A percentile compares a stretch with the other conserved stretches of the same genome.
phyloP scores from a whole-genome alignment of 2,797 vertebrate species.

The Lacerta agilis region DNA sequence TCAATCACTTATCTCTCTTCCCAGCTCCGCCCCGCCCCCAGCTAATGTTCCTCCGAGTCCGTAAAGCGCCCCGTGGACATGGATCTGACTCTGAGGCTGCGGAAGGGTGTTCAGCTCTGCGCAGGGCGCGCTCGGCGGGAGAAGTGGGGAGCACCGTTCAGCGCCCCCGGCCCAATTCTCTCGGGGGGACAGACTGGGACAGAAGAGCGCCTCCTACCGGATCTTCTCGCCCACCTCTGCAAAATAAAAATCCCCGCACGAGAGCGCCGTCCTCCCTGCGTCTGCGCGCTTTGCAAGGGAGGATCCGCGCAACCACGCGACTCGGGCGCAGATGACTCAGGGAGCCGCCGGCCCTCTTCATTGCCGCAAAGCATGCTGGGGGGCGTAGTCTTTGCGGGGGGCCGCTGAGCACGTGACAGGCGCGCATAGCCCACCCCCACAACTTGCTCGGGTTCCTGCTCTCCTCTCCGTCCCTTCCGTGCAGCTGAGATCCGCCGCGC shows the following conservation, averaged over 20 bases:
- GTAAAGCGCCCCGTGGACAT: no score
- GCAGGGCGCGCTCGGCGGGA: no score
- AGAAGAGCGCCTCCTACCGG: no score
- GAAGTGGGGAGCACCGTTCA: no score
- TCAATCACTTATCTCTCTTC: no score
- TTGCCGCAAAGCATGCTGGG: background rate
- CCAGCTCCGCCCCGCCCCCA: no score
- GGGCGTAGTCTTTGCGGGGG: background rate
- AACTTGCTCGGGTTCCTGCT: slow-evolving; percentile 13
- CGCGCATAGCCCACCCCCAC: background rate
- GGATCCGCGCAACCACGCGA: background rate
- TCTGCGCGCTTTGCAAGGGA: background rate
- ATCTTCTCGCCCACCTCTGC: no score
- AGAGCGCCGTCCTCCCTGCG: background rate
- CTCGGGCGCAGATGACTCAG: background rate
- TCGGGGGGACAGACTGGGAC: no score
- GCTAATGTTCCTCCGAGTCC: no score
- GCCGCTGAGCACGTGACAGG: background rate
- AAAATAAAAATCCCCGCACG: background rate
- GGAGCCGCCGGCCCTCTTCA: background rate
- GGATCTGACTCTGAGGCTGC: no score
- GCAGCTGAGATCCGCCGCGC: background rate
- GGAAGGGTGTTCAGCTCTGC: no score
- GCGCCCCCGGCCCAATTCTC: no score
- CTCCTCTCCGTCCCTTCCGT: slow-evolving; percentile 1